Percentiles rank a stretch among this genome's conserved stretches.
Evolutionary conservation across 2,888 invertebrate species (phyloP).

Genomic region (Drosophila mimetica): DNA sequence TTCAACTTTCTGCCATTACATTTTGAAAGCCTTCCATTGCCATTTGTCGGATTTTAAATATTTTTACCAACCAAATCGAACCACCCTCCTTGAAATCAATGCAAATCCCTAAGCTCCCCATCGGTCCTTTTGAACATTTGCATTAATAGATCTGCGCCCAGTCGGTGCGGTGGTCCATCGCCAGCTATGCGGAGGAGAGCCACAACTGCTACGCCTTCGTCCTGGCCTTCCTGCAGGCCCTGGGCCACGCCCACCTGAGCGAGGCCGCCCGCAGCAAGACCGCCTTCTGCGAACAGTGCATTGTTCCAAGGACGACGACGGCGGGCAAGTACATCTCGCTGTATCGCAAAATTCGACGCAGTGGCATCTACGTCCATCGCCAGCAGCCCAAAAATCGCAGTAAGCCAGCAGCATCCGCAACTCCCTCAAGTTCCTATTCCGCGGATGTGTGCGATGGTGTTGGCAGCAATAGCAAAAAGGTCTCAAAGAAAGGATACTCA

Average conservation of each 20-base stretch:
- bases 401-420: slow-evolving; percentile 9
- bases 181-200: slow-evolving; percentile 89
- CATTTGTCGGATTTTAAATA: no score
- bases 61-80: neutral
- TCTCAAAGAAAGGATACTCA: slow-evolving; percentile 40
- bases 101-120: slow-evolving; percentile 46
- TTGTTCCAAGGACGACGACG: slow-evolving; percentile 91
- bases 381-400: slow-evolving; percentile 54
- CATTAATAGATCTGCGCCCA: slow-evolving; percentile 79
- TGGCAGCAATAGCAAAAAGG: slow-evolving; percentile 41
- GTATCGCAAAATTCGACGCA: slow-evolving; percentile 89
- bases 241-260: slow-evolving; percentile 90
- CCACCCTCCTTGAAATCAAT: slow-evolving; percentile 13
- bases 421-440: slow-evolving; percentile 24
- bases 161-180: slow-evolving; percentile 86
- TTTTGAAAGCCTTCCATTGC: no score
- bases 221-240: slow-evolving; percentile 89
- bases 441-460: slow-evolving; percentile 41
- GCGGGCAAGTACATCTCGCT: slow-evolving; percentile 94
- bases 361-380: slow-evolving; percentile 85
- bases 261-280: slow-evolving; percentile 88
- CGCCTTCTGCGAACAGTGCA: slow-evolving; percentile 91
- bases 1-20: no score
- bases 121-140: neutral
- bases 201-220: slow-evolving; percentile 96